A percentile compares a stretch with the other conserved stretches of the same genome.
phyloP scores from a whole-genome alignment of 2,797 vertebrate genomes.

The Morelia viridis region DNA sequence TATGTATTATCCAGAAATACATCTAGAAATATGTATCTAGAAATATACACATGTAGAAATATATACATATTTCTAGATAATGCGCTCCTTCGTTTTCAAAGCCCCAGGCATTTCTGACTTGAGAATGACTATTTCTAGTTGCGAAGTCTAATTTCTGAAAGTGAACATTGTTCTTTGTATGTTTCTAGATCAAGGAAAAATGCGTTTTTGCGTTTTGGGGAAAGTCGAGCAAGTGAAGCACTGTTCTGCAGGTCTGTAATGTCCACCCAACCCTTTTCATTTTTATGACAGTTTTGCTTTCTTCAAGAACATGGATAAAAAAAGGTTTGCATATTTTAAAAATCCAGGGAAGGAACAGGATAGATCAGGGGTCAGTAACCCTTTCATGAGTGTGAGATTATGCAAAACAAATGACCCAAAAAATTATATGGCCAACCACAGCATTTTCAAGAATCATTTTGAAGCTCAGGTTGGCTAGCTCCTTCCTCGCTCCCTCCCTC shows the following conservation, averaged over 20 bases:
- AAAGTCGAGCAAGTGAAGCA: not conserved
- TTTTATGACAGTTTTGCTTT: not conserved
- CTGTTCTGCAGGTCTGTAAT: constrained; percentile 62
- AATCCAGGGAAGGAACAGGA: not conserved
- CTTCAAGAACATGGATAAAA: not conserved
- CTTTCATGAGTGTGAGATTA: not conserved
- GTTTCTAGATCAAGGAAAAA: constrained; percentile 62
- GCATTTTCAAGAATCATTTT: not conserved
- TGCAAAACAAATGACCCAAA: not conserved
- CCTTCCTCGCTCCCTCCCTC: not conserved
- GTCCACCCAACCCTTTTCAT: not conserved
- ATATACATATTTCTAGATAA: no score
- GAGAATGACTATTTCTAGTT: not conserved
- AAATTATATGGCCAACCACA: not conserved
- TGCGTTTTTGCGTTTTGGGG: constrained; percentile 55
- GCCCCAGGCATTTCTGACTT: not conserved
- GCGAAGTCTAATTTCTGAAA: not conserved
- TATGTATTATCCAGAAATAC: no score
- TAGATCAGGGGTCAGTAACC: not conserved
- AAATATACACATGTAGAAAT: no score
- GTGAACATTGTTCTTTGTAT: not conserved
- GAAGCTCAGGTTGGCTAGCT: not conserved
- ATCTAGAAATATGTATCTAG: no score
- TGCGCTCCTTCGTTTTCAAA: not conserved
- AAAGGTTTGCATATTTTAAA: not conserved